Evolutionary conservation across 2,113 vertebrate species (phyloP).

Genomic region (Falcunculus frontatus): DNA sequence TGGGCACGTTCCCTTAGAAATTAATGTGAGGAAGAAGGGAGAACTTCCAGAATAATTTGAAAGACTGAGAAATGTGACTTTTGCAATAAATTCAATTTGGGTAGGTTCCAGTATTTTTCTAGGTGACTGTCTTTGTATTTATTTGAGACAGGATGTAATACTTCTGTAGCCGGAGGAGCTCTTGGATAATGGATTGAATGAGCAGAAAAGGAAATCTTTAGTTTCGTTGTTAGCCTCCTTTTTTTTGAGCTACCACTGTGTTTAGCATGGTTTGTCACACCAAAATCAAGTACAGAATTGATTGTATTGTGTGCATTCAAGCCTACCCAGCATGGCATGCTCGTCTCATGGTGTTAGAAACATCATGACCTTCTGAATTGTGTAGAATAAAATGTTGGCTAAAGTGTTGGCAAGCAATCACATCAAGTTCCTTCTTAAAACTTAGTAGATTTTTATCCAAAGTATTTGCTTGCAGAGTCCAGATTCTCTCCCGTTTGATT

Average conservation of each 20-base stretch:
- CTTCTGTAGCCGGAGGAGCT: background rate
- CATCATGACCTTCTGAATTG: background rate
- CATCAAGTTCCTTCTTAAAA: background rate
- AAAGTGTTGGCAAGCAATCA: background rate
- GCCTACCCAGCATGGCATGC: fast-evolving
- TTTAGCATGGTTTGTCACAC: background rate
- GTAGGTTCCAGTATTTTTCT: background rate
- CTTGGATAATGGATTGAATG: background rate
- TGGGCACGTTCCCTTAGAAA: background rate
- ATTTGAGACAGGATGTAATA: background rate
- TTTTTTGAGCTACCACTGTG: background rate
- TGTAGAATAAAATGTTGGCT: background rate
- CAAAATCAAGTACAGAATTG: background rate
- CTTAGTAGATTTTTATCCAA: background rate
- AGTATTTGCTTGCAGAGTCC: background rate
- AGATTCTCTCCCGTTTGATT: background rate
- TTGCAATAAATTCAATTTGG: background rate
- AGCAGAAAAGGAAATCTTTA: background rate
- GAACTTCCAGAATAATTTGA: background rate
- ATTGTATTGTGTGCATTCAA: background rate
- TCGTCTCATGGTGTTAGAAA: background rate
- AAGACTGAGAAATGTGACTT: background rate
- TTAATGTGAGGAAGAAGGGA: background rate
- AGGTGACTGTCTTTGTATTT: background rate
- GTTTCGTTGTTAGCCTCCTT: background rate